A percentile compares a stretch with the other conserved stretches of the same genome.
phyloP scores from a whole-genome alignment of 2,797 vertebrate species.

The Esox lucius region DNA sequence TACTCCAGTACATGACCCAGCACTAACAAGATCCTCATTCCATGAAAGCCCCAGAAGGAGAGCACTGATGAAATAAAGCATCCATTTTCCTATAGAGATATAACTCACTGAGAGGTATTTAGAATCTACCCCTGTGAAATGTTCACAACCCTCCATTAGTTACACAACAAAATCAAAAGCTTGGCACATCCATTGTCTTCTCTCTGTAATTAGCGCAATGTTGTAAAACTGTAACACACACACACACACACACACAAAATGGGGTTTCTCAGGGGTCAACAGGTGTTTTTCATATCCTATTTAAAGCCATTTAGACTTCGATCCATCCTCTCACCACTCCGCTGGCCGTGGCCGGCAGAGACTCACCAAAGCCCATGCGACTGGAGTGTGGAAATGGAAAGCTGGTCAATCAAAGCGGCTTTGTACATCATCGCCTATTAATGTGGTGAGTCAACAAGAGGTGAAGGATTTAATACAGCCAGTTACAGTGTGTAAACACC shows the following conservation, averaged over 20 bases:
- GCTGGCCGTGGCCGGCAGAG: neutral
- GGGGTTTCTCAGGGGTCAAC: conserved; percentile 24
- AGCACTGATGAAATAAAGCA: neutral
- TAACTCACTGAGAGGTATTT: conserved; percentile 12
- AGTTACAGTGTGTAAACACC: neutral
- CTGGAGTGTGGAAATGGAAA: conserved; percentile 38
- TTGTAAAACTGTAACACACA: neutral
- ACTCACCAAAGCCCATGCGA: neutral
- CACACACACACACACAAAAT: conserved; percentile 19
- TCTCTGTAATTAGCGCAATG: neutral
- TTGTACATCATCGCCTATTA: conserved; percentile 42
- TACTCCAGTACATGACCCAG: too few species aligned
- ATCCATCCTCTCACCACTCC: conserved; percentile 13
- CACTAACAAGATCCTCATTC: neutral
- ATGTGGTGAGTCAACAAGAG: conserved; percentile 39
- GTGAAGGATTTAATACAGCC: conserved; percentile 7
- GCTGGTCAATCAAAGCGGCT: conserved; percentile 32
- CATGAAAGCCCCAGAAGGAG: neutral
- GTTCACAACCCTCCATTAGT: conserved; percentile 17
- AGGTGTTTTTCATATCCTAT: conserved; percentile 42
- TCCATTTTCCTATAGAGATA: neutral
- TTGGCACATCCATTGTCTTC: conserved; percentile 1
- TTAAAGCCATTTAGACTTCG: conserved; percentile 8
- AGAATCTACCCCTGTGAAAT: conserved; percentile 15
- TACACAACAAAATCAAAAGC: conserved; percentile 15